Conservation (phyloP, 2,797 vertebrate species). For the Otus scops region DNA sequence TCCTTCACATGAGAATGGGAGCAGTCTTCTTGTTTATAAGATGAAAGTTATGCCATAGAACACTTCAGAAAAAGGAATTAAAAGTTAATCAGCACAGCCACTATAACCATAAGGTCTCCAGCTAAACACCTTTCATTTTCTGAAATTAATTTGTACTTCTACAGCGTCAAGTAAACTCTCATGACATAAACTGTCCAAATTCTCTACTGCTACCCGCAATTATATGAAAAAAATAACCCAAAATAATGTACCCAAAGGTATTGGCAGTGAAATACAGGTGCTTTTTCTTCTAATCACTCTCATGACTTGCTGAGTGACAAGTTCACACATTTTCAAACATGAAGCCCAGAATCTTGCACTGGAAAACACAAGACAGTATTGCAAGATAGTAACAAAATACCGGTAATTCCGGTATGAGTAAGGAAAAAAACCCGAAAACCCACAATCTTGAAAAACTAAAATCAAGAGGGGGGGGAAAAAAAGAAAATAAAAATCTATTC, state of each 20-base stretch:
- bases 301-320: not conserved
- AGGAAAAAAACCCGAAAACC: rapidly evolving
- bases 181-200: not conserved
- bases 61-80: not conserved
- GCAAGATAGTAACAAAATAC: not conserved
- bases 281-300: not conserved
- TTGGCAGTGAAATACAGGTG: not conserved
- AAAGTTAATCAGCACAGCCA: not conserved
- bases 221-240: not conserved
- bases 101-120: not conserved
- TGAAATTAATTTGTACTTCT: not conserved
- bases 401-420: not conserved
- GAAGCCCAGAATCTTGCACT: not conserved
- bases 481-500: rapidly evolving
- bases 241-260: not conserved
- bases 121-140: not conserved
- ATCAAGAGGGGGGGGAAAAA: not conserved
- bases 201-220: not conserved
- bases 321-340: not conserved
- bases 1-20: not conserved
- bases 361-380: not conserved
- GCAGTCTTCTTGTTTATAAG: not conserved
- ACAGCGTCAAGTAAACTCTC: not conserved
- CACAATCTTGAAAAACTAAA: not conserved
- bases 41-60: not conserved